Evolutionary conservation across 2,113 vertebrate species (phyloP).

Genomic region (Mustela nigripes): DNA sequence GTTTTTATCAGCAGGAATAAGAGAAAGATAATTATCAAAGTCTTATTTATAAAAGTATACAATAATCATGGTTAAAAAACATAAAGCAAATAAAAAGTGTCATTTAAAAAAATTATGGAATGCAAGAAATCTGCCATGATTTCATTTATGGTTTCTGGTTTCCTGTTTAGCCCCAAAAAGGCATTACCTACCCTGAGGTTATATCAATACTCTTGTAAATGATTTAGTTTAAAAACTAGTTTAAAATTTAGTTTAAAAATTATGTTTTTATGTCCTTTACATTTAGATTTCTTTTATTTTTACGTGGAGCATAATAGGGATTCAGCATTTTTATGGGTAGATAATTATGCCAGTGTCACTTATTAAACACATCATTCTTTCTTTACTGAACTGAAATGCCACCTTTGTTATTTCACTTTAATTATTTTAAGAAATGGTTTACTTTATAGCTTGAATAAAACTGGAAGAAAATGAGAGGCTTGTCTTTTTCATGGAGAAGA

Average conservation of each 20-base stretch:
- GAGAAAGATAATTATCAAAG: neutral
- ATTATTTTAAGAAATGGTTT: neutral
- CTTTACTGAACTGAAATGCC: neutral
- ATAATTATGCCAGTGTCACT: neutral
- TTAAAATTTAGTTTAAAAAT: constrained; percentile 38
- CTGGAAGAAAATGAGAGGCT: neutral
- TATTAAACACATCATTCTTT: constrained; percentile 34
- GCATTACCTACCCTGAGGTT: neutral
- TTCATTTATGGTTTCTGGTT: constrained; percentile 66
- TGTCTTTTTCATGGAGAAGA: neutral
- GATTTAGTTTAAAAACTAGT: constrained; percentile 11
- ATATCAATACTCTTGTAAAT: constrained; percentile 58
- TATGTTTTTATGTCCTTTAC: constrained; percentile 27
- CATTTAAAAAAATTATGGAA: constrained; percentile 40
- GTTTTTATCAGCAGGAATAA: constrained; percentile 35
- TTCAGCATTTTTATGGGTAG: neutral
- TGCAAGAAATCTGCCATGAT: constrained; percentile 60
- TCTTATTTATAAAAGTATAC: constrained; percentile 10
- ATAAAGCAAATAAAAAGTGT: constrained; percentile 59
- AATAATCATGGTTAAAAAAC: neutral
- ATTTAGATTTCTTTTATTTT: constrained; percentile 61
- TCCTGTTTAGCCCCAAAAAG: constrained; percentile 58
- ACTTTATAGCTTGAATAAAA: neutral
- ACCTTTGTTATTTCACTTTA: neutral
- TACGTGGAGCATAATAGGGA: neutral